phyloP scores from a whole-genome alignment of 2,113 vertebrate species.

The Vidua chalybeata region DNA sequence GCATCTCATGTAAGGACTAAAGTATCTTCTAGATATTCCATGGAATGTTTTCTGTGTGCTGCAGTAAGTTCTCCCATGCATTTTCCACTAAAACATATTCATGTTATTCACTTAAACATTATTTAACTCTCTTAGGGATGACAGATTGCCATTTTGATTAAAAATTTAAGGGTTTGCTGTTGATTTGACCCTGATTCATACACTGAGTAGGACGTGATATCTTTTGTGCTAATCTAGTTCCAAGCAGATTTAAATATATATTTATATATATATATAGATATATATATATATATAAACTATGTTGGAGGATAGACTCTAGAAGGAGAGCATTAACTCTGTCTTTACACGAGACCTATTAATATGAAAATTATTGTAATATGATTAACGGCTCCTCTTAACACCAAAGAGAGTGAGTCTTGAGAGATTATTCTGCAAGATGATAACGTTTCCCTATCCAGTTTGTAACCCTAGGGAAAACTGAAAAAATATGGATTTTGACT shows the following conservation, averaged over 20 bases:
- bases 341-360: slow-evolving; percentile 29
- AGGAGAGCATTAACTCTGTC: background rate
- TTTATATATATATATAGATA: background rate
- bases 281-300: background rate
- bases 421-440: slow-evolving; percentile 51
- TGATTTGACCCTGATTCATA: slow-evolving; percentile 46
- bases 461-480: slow-evolving; percentile 47
- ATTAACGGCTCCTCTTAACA: slow-evolving; percentile 30
- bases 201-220: slow-evolving; percentile 23
- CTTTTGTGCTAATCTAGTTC: slow-evolving; percentile 40
- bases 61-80: background rate
- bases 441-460: slow-evolving; percentile 35
- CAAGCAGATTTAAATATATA: background rate
- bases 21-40: background rate
- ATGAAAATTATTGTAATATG: slow-evolving; percentile 58
- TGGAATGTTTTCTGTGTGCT: background rate
- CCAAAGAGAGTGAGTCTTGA: slow-evolving; percentile 23
- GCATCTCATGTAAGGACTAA: background rate
- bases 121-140: background rate
- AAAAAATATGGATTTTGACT: slow-evolving; percentile 59
- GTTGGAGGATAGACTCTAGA: background rate
- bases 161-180: slow-evolving; percentile 36
- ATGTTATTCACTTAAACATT: background rate
- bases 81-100: background rate
- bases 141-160: slow-evolving; percentile 46